A percentile compares a stretch with the other conserved stretches of the same genome.
Conservation (phyloP, 2,888 invertebrate genomes). For the Cryptus armator region DNA sequence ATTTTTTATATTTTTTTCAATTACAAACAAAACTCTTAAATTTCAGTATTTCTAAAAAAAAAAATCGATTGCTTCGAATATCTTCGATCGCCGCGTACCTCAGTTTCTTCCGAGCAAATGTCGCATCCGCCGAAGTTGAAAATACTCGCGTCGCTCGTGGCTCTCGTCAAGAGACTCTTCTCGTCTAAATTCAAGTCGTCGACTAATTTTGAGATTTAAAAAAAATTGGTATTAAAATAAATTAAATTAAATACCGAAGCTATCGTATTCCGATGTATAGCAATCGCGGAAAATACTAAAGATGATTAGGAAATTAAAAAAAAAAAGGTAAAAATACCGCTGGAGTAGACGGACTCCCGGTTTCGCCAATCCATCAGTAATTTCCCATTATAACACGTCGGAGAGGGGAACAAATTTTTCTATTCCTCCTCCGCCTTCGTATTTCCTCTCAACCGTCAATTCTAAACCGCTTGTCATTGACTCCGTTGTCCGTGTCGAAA, state of each 20-base stretch:
- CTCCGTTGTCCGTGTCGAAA: not conserved
- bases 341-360: constrained; percentile 75
- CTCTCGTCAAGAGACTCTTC: constrained; percentile 67
- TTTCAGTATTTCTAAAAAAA: not conserved
- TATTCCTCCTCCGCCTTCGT: not conserved
- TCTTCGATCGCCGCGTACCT: constrained; percentile 53
- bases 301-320: not conserved
- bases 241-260: not conserved
- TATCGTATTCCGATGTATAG: not conserved
- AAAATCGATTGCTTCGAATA: not conserved
- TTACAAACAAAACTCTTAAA: no score
- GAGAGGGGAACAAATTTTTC: constrained; percentile 7
- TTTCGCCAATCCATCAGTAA: constrained; percentile 78
- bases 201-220: constrained; percentile 64
- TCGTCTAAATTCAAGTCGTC: constrained; percentile 74
- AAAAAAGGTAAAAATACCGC: constrained; percentile 71
- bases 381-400: constrained; percentile 56
- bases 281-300: not conserved
- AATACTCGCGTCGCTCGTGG: constrained; percentile 72
- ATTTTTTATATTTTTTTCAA: no score
- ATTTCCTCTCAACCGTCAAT: constrained; percentile 29
- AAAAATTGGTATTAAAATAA: no score
- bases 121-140: constrained; percentile 70
- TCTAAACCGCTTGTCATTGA: not conserved
- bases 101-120: constrained; percentile 70